Evolutionary conservation across 2,888 invertebrate species (phyloP).

Genomic region (Chalcis sispes): DNA sequence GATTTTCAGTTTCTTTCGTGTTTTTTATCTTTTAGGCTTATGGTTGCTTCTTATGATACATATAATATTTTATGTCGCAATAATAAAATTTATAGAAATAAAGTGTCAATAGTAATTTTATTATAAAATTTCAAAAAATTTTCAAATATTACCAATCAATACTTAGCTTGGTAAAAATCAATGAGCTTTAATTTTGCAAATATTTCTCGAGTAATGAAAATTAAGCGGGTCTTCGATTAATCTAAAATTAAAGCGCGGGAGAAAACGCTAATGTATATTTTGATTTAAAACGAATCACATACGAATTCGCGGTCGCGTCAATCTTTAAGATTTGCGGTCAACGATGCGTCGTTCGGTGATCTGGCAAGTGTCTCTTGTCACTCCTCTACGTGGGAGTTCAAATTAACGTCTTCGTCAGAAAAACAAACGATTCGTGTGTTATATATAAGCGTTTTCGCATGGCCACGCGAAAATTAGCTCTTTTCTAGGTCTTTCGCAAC

Average conservation of each 20-base stretch:
- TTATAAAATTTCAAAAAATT: no score
- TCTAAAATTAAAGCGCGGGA: conserved; percentile 49
- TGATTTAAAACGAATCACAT: conserved; percentile 51
- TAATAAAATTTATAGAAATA: no score
- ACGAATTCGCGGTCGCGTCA: conserved; percentile 47
- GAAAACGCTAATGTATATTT: conserved; percentile 48
- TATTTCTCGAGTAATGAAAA: conserved; percentile 26
- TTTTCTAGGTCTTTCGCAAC: conserved; percentile 34
- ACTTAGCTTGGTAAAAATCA: no score
- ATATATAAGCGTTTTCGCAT: not conserved
- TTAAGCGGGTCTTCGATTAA: conserved; percentile 37
- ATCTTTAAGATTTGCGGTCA: conserved; percentile 59
- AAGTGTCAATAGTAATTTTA: no score
- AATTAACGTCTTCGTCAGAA: conserved; percentile 68
- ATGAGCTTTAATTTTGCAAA: no score
- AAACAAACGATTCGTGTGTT: conserved; percentile 63
- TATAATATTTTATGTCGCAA: no score
- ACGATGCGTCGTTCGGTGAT: conserved; percentile 63
- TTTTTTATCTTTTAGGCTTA: no score
- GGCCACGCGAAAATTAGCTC: conserved; percentile 31
- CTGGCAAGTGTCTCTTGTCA: conserved; percentile 73
- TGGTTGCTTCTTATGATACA: no score
- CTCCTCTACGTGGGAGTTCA: conserved; percentile 54
- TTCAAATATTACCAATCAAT: no score
- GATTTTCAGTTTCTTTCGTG: no score